Percentiles rank a stretch among this genome's conserved stretches.
Evolutionary conservation across 2,888 invertebrate genomes (phyloP).

Genomic region (Mimumesa dahlbomi): DNA sequence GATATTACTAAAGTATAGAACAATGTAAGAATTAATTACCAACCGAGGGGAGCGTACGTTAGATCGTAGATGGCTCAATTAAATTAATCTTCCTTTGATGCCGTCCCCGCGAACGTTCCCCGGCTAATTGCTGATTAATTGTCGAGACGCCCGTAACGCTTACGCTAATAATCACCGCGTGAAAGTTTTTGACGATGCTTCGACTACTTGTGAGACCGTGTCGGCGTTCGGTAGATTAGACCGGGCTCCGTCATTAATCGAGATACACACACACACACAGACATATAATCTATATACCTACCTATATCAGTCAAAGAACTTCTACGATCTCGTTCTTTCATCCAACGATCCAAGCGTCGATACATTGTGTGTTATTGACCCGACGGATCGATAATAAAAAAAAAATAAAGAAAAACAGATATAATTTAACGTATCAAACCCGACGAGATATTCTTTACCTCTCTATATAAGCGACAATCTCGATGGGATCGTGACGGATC

Average conservation of each 20-base stretch:
- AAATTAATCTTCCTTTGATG: conserved; percentile 45
- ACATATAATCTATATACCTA: no score
- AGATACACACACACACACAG: conserved; percentile 40
- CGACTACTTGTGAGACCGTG: conserved; percentile 8
- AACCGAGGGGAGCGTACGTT: neutral
- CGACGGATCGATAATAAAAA: conserved; percentile 2
- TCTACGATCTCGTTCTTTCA: no score
- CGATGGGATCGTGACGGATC: no score
- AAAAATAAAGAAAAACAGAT: conserved; percentile 2
- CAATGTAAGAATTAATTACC: conserved; percentile 29
- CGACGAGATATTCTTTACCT: neutral
- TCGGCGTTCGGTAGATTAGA: conserved; percentile 26
- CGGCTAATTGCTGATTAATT: conserved; percentile 59
- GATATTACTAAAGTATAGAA: neutral
- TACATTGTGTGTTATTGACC: conserved; percentile 13
- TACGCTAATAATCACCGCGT: conserved; percentile 44
- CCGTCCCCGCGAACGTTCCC: conserved; percentile 11
- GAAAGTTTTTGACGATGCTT: conserved; percentile 60
- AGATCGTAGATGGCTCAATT: conserved; percentile 43
- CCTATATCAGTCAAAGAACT: conserved; percentile 13
- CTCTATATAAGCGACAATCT: no score
- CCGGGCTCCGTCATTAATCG: conserved; percentile 28
- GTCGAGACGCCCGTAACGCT: conserved; percentile 11
- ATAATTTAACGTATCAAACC: neutral
- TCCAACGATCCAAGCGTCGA: no score